Base-by-base conservation (phyloP, 2,888 invertebrate species). In the Xanthorhoe spadicearia region DNA sequence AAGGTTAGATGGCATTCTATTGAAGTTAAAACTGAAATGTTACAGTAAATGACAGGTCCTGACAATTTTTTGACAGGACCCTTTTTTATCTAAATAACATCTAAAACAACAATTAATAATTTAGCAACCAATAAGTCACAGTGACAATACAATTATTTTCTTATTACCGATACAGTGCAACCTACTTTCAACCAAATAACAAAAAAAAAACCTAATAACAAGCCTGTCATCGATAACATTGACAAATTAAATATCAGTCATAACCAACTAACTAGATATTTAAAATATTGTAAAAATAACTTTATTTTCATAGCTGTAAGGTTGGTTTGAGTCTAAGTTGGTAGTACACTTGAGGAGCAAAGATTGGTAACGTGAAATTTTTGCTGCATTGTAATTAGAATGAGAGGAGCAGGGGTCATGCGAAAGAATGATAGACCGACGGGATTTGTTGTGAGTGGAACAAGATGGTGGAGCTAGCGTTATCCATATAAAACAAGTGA, bases 181-280 rank as follows among this genome's bases (percentile, higher is more conserved):
- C 63, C 65, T 48, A 84, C 84, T 85, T 85, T 84, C 84, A 35
- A 80, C 77, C 80, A 77, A 77, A 77, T 79, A 81, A 80, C 77
- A 80, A 77, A 77, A 77, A 80, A 81, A 78, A 80, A 79, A 75
- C 77, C 70, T 85, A 88, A 88, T 90, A 89, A 89, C 86, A 79
- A 84, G 81, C 70, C 88, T 89, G 89, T 90, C 92, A 89, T 81
- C 83, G 79, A 79, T 82, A 88, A 90, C 90, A 89, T 89, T 92
- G 90, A 92, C 91, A 90, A 91, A 92, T 92, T 91, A 89, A 90
- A 91, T 87, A 89, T 86, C 85, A 88, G 73, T 57, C 64, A 71
- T 71, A 54, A 71, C 75, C 61, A 72, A 32, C 13, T 28, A 23
- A 52, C 32, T 52, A 35, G 50, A 10, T 28, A n/a, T n/a, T n/a